phyloP scores from a whole-genome alignment of 2,113 vertebrate genomes.

The Noturus placidus region DNA sequence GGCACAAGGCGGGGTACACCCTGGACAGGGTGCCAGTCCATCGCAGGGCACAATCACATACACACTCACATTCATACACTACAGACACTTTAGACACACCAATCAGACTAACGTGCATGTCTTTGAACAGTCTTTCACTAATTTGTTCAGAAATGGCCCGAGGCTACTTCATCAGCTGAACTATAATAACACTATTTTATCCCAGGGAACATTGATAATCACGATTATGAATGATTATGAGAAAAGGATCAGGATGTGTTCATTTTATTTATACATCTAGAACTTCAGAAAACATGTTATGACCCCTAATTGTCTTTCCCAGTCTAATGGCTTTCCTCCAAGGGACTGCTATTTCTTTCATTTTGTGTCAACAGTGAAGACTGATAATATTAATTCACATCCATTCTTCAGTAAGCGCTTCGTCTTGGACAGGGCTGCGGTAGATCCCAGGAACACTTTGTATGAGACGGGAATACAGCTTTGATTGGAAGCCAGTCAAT shows the following conservation, averaged over 20 bases:
- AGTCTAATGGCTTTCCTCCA: slow-evolving; percentile 12
- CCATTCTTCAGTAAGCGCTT: neutral
- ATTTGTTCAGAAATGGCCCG: neutral
- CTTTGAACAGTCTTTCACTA: neutral
- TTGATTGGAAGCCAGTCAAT: slow-evolving; percentile 6
- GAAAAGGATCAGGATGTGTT: slow-evolving; percentile 27
- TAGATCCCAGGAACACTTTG: neutral
- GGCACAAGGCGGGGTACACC: too few species aligned
- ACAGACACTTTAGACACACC: too few species aligned
- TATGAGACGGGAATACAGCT: too few species aligned
- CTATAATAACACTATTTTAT: slow-evolving; percentile 10
- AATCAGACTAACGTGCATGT: too few species aligned
- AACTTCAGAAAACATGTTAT: slow-evolving; percentile 32
- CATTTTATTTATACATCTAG: slow-evolving; percentile 24
- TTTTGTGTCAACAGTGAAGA: neutral
- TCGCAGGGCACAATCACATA: too few species aligned
- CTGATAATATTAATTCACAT: neutral
- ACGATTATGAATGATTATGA: neutral
- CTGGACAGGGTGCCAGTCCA: too few species aligned
- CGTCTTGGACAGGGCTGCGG: neutral
- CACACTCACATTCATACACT: too few species aligned
- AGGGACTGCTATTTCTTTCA: slow-evolving; percentile 8
- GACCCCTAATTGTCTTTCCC: slow-evolving; percentile 23
- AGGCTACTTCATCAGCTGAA: slow-evolving; percentile 2
- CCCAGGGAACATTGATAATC: neutral